Evolutionary conservation across 2,888 invertebrate species (phyloP), one percentile per base, ranked within the genome.

Genomic region (Saturnia japonica): DNA sequence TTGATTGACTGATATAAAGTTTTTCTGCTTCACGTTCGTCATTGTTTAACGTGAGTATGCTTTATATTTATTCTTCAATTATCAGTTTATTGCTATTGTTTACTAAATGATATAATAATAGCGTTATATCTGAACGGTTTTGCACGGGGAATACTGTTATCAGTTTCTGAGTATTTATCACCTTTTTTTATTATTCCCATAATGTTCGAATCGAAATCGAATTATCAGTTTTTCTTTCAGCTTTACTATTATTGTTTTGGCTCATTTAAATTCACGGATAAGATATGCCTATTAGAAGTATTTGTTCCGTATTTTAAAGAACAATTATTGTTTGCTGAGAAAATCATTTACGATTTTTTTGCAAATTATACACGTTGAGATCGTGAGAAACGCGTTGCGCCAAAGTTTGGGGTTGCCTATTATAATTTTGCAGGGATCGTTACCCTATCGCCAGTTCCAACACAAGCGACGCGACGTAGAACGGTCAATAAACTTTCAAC

Each of bases 381-480:
- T 74, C 80, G 78, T 75, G 77, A 82, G 78, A 79, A 74, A 60
- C 57, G 76, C 82, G 81, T 82, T 83, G 81, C 80, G 81, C 80
- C 85, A 82, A 87, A 88, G 89, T 89, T 60, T 83, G 82, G 85
- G 85, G 84, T 82, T 86, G 86, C 82, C 88, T 90, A 87, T n/a
- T n/a, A n/a, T 90, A 90, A 91, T 90, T 91, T 91, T 90, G 91
- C 90, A 87, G 93, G 93, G 93, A 91, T 91, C 90, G 88, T 88
- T 91, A 93, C 92, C 93, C 93, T 89, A 87, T 77, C 75, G 77
- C 73, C 73, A 75, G 74, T 76, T 72, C 76, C 74, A 77, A 79
- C 76, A 78, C 79, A 80, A 76, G 73, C 80, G 77, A 77, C 78
- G 73, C 80, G 77, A 77, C 78, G 74, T 80, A 78, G 75, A 78